phyloP scores from a whole-genome alignment of 2,888 invertebrate genomes.

The Pristionchus maxplancki region DNA sequence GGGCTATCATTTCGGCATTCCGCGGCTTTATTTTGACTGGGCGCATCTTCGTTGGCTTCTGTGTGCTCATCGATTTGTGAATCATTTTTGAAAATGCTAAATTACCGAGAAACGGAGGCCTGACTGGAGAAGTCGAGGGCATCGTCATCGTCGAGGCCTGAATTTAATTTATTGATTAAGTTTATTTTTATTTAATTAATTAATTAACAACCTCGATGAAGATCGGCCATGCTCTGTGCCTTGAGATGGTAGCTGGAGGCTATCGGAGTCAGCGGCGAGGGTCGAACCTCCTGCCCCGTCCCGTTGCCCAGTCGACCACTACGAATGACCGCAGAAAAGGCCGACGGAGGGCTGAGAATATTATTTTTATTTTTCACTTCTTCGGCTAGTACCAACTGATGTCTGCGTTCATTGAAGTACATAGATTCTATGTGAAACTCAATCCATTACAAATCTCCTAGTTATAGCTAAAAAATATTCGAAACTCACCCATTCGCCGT shows the following conservation, averaged over 20 bases:
- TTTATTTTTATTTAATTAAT: neutral
- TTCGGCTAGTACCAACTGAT: neutral
- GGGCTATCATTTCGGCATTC: neutral
- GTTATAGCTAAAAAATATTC: too few species aligned
- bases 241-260: neutral
- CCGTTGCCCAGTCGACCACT: neutral
- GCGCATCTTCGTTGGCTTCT: neutral
- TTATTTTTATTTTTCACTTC: neutral
- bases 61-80: neutral
- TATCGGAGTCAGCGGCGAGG: neutral
- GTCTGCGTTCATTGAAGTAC: too few species aligned
- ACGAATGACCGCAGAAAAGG: neutral
- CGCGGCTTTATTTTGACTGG: neutral
- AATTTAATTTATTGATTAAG: neutral
- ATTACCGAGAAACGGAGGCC: conserved; percentile 44
- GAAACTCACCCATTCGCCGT: neutral
- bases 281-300: neutral
- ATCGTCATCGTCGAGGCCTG: conserved; percentile 38
- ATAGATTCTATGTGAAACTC: too few species aligned
- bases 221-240: conserved; percentile 32
- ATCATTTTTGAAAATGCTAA: neutral
- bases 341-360: neutral
- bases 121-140: conserved; percentile 44
- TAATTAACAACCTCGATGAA: neutral
- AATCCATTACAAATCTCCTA: too few species aligned